Evolutionary conservation across 2,113 vertebrate genomes (phyloP).

Genomic region (Mobula hypostoma): DNA sequence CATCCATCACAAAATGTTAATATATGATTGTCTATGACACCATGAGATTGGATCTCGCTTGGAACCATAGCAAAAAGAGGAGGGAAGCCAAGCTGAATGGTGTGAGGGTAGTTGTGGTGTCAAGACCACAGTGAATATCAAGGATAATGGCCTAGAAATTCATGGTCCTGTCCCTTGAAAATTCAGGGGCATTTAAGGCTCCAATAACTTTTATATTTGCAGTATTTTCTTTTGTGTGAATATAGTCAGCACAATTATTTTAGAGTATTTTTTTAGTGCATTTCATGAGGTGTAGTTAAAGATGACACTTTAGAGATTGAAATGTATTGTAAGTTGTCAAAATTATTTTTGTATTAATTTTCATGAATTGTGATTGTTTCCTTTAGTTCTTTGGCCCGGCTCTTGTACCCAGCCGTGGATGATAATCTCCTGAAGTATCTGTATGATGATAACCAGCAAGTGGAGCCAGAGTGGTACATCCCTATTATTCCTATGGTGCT

Average conservation of each 20-base stretch:
- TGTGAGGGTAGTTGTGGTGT: too few species aligned
- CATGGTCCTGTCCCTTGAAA: too few species aligned
- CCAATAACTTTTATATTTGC: too few species aligned
- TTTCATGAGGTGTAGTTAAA: not conserved
- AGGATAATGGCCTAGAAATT: too few species aligned
- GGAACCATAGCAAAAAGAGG: not conserved
- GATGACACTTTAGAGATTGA: not conserved
- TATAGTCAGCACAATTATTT: not conserved
- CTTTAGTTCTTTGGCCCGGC: constrained; percentile 71
- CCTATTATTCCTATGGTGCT: constrained; percentile 89
- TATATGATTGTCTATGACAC: not conserved
- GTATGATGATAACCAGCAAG: constrained; percentile 89
- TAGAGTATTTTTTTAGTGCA: not conserved
- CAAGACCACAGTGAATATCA: too few species aligned
- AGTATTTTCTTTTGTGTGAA: too few species aligned
- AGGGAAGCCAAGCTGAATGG: too few species aligned
- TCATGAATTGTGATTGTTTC: not conserved
- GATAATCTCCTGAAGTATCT: constrained; percentile 82
- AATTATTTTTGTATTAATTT: not conserved
- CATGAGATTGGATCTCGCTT: not conserved
- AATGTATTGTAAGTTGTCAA: not conserved
- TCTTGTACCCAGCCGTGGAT: constrained; percentile 78
- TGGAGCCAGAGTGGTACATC: constrained; percentile 96
- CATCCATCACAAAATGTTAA: not conserved
- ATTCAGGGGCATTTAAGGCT: too few species aligned